A percentile compares a stretch with the other conserved stretches of the same genome.
Conservation (phyloP, 30 jellyfish, hydroid and myxozoan genomes). For the Hydractinia echinata region DNA sequence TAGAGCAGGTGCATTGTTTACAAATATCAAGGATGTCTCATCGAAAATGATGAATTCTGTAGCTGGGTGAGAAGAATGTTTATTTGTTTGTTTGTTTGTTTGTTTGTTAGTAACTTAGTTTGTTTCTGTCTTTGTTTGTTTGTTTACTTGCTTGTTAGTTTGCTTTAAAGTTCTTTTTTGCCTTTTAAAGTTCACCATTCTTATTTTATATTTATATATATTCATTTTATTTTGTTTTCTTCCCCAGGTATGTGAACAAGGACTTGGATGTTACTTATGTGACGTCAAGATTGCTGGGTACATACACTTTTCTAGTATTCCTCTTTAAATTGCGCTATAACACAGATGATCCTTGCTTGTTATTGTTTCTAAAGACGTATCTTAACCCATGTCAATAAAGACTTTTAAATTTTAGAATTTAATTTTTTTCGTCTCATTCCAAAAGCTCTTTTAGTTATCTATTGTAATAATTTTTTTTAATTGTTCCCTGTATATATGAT, state of each 20-base stretch:
- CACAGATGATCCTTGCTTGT: too few species aligned
- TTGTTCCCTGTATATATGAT: neutral
- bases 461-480: neutral
- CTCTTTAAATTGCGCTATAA: neutral
- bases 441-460: neutral
- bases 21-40: conserved; percentile 80
- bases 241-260: conserved; percentile 60
- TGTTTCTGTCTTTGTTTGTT: too few species aligned
- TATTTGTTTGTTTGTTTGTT: neutral
- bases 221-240: too few species aligned
- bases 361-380: too few species aligned
- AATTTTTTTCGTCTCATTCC: neutral
- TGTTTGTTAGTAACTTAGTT: neutral
- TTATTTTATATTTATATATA: too few species aligned
- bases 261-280: conserved; percentile 81
- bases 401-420: too few species aligned
- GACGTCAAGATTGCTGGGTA: conserved; percentile 75
- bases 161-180: too few species aligned
- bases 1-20: conserved; percentile 77
- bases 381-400: too few species aligned
- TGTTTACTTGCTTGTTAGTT: too few species aligned
- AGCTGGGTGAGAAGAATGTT: conserved; percentile 63
- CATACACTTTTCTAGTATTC: neutral
- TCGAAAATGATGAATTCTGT: conserved; percentile 77
- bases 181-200: too few species aligned